These are phyloP conservation scores for Platerodrilus igneus DNA, from an alignment of 2,888 invertebrate species.

Conservation along the genomic window DNA sequence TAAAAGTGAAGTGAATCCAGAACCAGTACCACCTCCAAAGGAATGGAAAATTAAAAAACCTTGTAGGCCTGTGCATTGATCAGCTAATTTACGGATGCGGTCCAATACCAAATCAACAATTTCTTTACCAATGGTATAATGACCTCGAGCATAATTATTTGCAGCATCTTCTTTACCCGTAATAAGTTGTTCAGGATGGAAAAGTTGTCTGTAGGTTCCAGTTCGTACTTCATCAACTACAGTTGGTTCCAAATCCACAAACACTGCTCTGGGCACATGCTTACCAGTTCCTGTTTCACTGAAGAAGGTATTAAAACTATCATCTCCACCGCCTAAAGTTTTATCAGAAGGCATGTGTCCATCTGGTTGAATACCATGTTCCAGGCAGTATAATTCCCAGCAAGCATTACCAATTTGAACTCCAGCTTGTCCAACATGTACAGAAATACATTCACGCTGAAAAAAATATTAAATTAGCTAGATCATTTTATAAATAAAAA, in stretches of 20 bases:
- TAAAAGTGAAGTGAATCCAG: constrained; percentile 75
- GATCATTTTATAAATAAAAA: too few relatives aligned
- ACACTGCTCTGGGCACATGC: constrained; percentile 6
- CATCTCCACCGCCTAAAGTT: constrained; percentile 57
- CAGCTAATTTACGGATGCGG: constrained; percentile 62
- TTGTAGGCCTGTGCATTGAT: constrained; percentile 55
- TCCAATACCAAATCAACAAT: constrained; percentile 65
- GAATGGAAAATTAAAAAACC: constrained; percentile 55
- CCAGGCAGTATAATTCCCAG: constrained; percentile 73
- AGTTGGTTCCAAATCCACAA: constrained; percentile 7
- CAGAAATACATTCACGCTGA: constrained; percentile 74
- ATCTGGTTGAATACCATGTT: constrained; percentile 38
- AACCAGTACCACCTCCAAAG: constrained; percentile 76
- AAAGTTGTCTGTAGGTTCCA: constrained; percentile 64
- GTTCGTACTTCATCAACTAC: constrained; percentile 55
- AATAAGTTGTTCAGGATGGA: constrained; percentile 77
- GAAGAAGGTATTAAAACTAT: constrained; percentile 61
- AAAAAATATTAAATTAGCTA: too few relatives aligned
- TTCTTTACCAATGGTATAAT: constrained; percentile 62
- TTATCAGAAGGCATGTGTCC: constrained; percentile 56
- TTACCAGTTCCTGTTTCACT: constrained; percentile 74
- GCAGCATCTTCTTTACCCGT: constrained; percentile 81
- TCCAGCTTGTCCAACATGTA: constrained; percentile 75
- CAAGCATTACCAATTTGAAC: constrained; percentile 73
- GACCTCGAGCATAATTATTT: constrained; percentile 82